Evolutionary conservation across 2,888 invertebrate genomes (phyloP).

Genomic region (Eupithecia abbreviata): DNA sequence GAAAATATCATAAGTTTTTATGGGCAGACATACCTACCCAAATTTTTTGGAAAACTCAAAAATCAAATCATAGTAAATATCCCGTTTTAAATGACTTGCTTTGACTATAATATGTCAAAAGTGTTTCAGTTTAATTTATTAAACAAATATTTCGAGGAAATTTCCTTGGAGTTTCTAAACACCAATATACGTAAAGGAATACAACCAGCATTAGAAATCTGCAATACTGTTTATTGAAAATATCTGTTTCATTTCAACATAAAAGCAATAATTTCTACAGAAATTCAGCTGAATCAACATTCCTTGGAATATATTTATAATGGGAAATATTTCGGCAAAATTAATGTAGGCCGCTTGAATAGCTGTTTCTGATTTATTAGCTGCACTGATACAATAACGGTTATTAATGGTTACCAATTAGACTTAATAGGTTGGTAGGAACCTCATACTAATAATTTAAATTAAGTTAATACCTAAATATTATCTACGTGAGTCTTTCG

Average conservation of each 20-base stretch:
- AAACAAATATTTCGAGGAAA: background rate
- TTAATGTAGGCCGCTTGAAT: constrained; percentile 15
- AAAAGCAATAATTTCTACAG: background rate
- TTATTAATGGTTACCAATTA: constrained; percentile 8
- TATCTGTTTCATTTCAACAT: background rate
- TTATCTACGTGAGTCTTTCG: background rate
- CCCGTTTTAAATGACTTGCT: background rate
- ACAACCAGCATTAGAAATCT: background rate
- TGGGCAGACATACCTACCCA: too few species aligned
- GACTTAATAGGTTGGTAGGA: background rate
- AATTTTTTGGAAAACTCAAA: too few species aligned
- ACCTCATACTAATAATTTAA: background rate
- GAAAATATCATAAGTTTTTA: too few species aligned
- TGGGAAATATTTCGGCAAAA: constrained; percentile 24
- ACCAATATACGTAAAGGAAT: background rate
- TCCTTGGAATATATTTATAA: constrained; percentile 29
- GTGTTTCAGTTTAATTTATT: background rate
- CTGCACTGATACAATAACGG: constrained; percentile 9
- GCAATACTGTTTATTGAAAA: background rate
- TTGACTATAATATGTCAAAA: background rate
- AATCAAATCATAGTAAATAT: too few species aligned
- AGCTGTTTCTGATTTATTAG: constrained; percentile 18
- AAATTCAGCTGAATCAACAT: constrained; percentile 13
- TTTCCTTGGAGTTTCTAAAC: background rate
- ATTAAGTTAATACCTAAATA: background rate